Percentiles rank a stretch among this genome's conserved stretches.
phyloP scores from a whole-genome alignment of 1,140 invertebrate genomes.

The honey bee (Apis mellifera) region DNA sequence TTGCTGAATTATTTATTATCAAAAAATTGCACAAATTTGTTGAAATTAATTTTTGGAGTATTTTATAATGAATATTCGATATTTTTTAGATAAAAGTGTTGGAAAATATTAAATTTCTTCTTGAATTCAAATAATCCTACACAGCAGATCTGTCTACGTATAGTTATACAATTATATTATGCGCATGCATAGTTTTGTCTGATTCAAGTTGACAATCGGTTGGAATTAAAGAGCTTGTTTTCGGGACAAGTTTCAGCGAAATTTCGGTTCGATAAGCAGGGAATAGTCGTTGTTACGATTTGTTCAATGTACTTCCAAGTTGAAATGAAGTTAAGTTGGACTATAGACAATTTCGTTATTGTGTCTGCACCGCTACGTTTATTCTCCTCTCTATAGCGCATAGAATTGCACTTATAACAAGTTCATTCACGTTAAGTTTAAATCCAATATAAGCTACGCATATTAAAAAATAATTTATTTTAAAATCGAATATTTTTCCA shows the following conservation, averaged over 20 bases:
- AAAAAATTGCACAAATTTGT: no score
- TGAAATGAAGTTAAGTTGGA: not conserved
- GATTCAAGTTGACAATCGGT: not conserved
- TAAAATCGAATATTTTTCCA: no score
- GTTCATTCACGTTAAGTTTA: conserved; percentile 12
- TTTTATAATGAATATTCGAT: no score
- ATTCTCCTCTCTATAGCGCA: not conserved
- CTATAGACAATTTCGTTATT: conserved; percentile 5
- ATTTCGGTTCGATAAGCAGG: not conserved
- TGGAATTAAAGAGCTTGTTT: no score
- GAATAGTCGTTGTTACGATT: conserved; percentile 14
- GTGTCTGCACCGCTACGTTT: not conserved
- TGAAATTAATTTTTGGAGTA: no score
- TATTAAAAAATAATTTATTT: not conserved
- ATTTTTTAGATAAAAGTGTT: no score
- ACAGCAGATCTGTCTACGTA: no score
- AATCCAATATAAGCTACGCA: not conserved
- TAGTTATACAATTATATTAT: no score
- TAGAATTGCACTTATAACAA: conserved; percentile 1
- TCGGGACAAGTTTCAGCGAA: not conserved
- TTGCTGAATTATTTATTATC: no score
- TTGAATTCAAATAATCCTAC: no score
- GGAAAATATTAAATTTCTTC: no score
- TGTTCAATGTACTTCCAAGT: not conserved
- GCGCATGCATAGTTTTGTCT: not conserved